A percentile compares a stretch with the other conserved stretches of the same genome.
Evolutionary conservation across 2,888 invertebrate genomes (phyloP).

Genomic region (Dolichopus griseipennis): DNA sequence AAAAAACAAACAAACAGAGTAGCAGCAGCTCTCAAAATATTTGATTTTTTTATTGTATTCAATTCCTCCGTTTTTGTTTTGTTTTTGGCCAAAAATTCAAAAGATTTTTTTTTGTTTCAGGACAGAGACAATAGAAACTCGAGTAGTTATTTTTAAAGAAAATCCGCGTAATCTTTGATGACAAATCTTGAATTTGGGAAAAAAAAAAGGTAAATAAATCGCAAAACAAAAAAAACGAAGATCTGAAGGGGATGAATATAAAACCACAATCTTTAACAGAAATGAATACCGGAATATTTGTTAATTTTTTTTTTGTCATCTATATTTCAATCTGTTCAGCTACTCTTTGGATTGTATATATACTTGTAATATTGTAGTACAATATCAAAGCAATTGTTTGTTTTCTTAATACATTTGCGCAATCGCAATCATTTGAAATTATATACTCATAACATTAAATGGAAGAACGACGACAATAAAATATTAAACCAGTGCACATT

Average conservation of each 20-base stretch:
- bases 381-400: neutral
- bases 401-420: neutral
- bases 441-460: neutral
- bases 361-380: too few relatives aligned
- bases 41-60: too few relatives aligned
- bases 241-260: neutral
- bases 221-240: neutral
- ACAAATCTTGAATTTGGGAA: neutral
- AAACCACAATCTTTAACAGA: neutral
- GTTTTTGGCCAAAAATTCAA: neutral
- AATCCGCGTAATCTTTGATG: conserved; percentile 1
- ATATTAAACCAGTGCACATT: neutral
- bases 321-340: too few relatives aligned
- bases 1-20: neutral
- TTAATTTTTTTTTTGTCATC: too few relatives aligned
- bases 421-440: neutral
- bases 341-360: too few relatives aligned
- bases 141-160: neutral
- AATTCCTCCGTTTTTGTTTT: neutral
- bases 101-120: neutral
- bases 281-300: too few relatives aligned
- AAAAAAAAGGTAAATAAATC: neutral
- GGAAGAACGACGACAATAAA: neutral
- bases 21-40: neutral
- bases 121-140: neutral